Percentiles rank a stretch among this genome's conserved stretches.
These are phyloP conservation scores for Perithous albicinctus DNA, from an alignment of 2,888 invertebrate species.

Conservation along the genomic window DNA sequence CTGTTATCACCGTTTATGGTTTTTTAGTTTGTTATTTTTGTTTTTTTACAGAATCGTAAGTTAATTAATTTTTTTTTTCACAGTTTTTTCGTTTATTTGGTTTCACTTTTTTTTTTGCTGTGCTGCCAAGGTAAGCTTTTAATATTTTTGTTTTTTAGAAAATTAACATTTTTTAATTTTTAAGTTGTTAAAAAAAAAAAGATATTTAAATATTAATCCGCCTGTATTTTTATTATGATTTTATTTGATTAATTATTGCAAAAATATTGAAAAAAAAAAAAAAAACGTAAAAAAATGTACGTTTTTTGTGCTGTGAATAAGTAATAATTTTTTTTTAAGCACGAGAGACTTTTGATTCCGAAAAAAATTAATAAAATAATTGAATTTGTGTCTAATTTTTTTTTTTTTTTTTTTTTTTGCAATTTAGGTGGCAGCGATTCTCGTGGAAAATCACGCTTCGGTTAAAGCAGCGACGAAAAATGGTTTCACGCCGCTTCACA, in stretches of 20 bases:
- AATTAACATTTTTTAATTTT: too few relatives aligned
- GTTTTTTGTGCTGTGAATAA: too few relatives aligned
- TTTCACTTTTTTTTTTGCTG: conserved; percentile 57
- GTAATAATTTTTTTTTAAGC: conserved; percentile 4
- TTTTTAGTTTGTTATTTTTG: conserved; percentile 2
- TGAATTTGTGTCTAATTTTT: too few relatives aligned
- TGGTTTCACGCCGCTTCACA: conserved; percentile 98
- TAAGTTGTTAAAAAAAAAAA: too few relatives aligned
- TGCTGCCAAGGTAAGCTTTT: conserved; percentile 54
- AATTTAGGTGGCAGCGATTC: conserved; percentile 91
- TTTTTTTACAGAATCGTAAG: conserved; percentile 9
- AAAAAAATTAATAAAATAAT: too few relatives aligned
- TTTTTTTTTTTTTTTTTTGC: conserved; percentile 47
- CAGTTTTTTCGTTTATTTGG: conserved; percentile 15
- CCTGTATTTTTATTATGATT: too few relatives aligned
- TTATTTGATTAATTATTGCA: background rate
- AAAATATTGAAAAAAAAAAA: too few relatives aligned
- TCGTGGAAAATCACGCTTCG: conserved; percentile 96
- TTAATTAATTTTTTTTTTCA: background rate
- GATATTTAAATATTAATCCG: too few relatives aligned
- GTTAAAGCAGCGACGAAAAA: conserved; percentile 97
- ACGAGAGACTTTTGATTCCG: too few relatives aligned
- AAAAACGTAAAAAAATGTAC: too few relatives aligned
- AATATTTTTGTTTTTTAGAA: too few relatives aligned
- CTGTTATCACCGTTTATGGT: conserved; percentile 63